A percentile compares a stretch with the other conserved stretches of the same genome.
Conservation (phyloP, 2,797 vertebrate genomes). For the Hoplostethus mediterraneus region DNA sequence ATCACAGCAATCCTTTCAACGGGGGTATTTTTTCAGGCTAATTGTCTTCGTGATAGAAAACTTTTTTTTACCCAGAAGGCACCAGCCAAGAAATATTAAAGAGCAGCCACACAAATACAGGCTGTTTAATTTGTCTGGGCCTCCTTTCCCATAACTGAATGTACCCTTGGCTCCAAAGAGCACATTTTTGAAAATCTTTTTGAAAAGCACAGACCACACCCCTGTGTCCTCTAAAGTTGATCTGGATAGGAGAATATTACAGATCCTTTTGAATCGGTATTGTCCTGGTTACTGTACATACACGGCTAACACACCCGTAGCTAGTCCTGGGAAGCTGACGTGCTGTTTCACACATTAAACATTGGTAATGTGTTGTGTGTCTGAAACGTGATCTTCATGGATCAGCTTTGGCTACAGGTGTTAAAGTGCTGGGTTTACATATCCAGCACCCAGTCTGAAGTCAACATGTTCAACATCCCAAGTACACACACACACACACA, state of each 20-base stretch:
- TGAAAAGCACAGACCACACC: not conserved
- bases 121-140: not conserved
- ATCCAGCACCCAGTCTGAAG: constrained; percentile 9
- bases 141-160: not conserved
- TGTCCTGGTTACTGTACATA: not conserved
- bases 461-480: constrained; percentile 31
- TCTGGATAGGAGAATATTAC: not conserved
- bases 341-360: not conserved
- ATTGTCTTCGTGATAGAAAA: not conserved
- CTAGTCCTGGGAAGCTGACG: constrained; percentile 26
- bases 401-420: constrained; percentile 26
- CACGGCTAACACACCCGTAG: not conserved
- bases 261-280: not conserved
- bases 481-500: not conserved
- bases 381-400: constrained; percentile 31
- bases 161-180: not conserved
- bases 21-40: not conserved
- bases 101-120: not conserved
- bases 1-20: not conserved
- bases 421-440: constrained; percentile 9
- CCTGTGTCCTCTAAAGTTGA: not conserved
- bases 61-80: not conserved
- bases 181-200: not conserved
- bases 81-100: not conserved
- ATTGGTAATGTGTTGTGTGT: constrained; percentile 10